A percentile compares a stretch with the other conserved stretches of the same genome.
Conservation (phyloP, 2,888 invertebrate genomes). For the Autographa pulchrina region DNA sequence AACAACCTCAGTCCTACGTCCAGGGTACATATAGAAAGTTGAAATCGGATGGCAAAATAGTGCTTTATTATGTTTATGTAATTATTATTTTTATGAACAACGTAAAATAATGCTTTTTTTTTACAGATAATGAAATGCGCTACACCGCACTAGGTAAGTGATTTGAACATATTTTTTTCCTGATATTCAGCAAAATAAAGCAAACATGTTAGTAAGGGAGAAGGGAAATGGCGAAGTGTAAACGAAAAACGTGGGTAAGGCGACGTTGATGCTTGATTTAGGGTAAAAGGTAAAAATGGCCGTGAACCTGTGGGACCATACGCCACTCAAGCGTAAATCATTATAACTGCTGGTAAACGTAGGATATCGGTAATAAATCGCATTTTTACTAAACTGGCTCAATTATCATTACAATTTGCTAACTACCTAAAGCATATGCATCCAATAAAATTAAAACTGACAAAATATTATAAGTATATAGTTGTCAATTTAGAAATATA, state of each 20-base stretch:
- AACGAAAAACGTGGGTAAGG: slow-evolving; percentile 22
- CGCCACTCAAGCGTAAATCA: background rate
- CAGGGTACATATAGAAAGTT: no score
- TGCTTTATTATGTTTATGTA: no score
- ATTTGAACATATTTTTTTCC: background rate
- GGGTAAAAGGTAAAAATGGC: slow-evolving; percentile 9
- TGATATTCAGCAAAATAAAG: slow-evolving; percentile 24
- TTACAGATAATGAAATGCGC: slow-evolving; percentile 40
- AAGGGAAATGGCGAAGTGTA: slow-evolving; percentile 29
- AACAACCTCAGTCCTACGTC: no score
- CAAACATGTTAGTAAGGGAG: slow-evolving; percentile 37
- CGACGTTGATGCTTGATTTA: slow-evolving; percentile 19
- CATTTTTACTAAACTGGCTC: background rate
- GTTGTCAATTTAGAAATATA: no score
- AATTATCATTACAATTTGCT: background rate
- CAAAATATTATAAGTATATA: no score
- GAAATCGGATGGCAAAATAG: no score
- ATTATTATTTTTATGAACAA: no score
- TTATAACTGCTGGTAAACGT: background rate
- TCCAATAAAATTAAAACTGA: no score
- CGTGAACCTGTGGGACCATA: background rate
- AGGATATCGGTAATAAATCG: background rate
- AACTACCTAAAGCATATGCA: no score
- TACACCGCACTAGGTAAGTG: slow-evolving; percentile 45
- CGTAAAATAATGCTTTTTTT: slow-evolving; percentile 9